Evolutionary conservation across 1,140 invertebrate species (phyloP).

Genomic region (Brachionus plicatilis): DNA sequence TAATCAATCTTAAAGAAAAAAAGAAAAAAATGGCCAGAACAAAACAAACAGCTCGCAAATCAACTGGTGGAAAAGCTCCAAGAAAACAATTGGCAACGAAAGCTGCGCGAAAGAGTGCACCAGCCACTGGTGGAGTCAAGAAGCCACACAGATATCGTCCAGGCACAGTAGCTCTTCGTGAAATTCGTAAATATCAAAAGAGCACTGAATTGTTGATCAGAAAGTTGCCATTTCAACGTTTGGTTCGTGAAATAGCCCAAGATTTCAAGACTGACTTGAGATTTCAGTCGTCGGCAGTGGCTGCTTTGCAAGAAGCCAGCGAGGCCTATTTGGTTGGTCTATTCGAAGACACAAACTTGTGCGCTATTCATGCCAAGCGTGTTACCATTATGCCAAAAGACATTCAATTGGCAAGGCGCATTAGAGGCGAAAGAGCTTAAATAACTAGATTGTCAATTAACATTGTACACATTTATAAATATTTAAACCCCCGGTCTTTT

Average conservation of each 20-base stretch:
- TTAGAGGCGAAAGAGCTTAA: slow-evolving; percentile 52
- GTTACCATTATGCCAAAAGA: slow-evolving; percentile 94
- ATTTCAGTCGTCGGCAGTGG: slow-evolving; percentile 60
- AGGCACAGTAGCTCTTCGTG: slow-evolving; percentile 76
- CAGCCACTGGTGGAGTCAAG: background rate
- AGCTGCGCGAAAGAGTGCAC: background rate
- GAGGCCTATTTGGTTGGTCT: slow-evolving; percentile 80
- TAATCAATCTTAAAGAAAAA: background rate
- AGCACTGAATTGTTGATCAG: slow-evolving; percentile 48
- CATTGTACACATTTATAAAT: background rate
- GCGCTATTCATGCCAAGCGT: slow-evolving; percentile 85
- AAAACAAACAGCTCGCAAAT: background rate
- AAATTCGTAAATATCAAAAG: slow-evolving; percentile 80
- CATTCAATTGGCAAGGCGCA: slow-evolving; percentile 64
- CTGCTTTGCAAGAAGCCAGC: slow-evolving; percentile 63
- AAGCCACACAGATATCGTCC: slow-evolving; percentile 51
- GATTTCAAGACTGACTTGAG: slow-evolving; percentile 65
- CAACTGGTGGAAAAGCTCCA: background rate
- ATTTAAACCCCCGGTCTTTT: background rate
- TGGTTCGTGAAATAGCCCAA: slow-evolving; percentile 67
- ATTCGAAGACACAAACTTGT: slow-evolving; percentile 85
- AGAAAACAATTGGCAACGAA: background rate
- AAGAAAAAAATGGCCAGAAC: slow-evolving; percentile 40
- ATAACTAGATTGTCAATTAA: background rate
- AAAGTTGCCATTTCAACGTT: background rate